Conservation (phyloP, 2,797 vertebrate genomes). For the Todus mexicanus region DNA sequence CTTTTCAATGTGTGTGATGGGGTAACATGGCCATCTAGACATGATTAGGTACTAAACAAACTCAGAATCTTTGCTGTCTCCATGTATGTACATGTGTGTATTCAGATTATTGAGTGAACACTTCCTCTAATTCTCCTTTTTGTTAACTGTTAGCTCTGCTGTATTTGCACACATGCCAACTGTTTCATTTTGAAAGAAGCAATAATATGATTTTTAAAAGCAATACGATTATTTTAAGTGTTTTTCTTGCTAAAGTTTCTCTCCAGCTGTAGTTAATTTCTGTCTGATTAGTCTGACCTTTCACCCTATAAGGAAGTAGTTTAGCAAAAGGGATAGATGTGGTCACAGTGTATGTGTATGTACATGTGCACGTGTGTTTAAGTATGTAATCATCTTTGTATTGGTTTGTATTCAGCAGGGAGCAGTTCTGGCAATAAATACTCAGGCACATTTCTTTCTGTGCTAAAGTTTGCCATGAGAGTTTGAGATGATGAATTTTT, state of each 20-base stretch:
- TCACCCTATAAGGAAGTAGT: constrained; percentile 73
- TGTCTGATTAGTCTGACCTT: constrained; percentile 75
- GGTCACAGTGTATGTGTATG: constrained; percentile 11
- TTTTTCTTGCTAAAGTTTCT: constrained; percentile 58
- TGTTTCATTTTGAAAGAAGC: background rate
- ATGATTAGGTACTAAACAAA: background rate
- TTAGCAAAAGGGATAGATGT: constrained; percentile 59
- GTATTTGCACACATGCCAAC: background rate
- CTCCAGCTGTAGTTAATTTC: constrained; percentile 75
- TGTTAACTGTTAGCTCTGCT: background rate
- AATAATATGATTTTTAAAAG: constrained; percentile 25
- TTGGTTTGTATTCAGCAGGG: constrained; percentile 24
- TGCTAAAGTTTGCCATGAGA: background rate
- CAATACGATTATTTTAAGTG: constrained; percentile 58
- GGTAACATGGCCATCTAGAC: background rate
- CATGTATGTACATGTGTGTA: background rate
- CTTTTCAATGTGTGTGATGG: background rate
- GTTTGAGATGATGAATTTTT: background rate
- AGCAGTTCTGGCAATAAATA: constrained; percentile 43
- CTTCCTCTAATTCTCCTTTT: background rate
- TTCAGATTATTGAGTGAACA: background rate
- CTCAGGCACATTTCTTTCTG: constrained; percentile 18
- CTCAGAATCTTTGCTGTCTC: background rate
- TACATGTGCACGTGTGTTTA: background rate
- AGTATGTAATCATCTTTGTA: constrained; percentile 1